Evolutionary conservation across 2,797 vertebrate genomes (phyloP), one percentile per base, ranked within the genome.

Genomic region (Galago senegalensis): DNA sequence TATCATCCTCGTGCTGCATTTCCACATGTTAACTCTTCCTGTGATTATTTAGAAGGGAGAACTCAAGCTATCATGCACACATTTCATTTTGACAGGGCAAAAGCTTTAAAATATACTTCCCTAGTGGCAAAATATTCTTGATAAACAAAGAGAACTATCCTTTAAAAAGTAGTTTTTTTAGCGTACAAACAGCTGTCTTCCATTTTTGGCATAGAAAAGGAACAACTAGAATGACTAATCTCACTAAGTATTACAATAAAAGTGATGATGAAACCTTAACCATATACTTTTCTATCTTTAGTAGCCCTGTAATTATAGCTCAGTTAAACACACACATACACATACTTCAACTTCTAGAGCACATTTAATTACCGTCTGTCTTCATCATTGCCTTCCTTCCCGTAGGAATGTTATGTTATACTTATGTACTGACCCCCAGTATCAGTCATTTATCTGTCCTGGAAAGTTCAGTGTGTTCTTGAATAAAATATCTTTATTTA

Each of bases 141-240:
- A 91, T 67, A 83, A 94, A 87, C 72, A 85, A 12, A 40, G 60
- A 76, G 76, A 37, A 79, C 73, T 73, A n/a, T 53, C 60, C 65
- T 93, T 95, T 79, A 87, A 92, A 95, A 92, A 60, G n/a, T 5
- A 85, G 65, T 79, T 93, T 67, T 93, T 93, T 89, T 46, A 34
- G 63, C 87, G 93, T 96, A 81, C 56, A 83, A 27, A 72, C 94
- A 83, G 79, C 92, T 95, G 89, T 76, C 89, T 96, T 97, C 93
- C 93, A 81, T 93, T 96, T 96, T 91, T 75, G 96, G 93, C 40
- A 70, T 79, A 67, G 58, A 94, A 96, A 94, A 18, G 43, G 56
- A 95, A 86, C 69, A 91, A 96, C 61, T 46, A 82, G 98, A 97
- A 97, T 98, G 83, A 98, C 97, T 98, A 97, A 98, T 97, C 89